Conservation (phyloP, 2,888 invertebrate genomes). For the Trissoscelio sp. region DNA sequence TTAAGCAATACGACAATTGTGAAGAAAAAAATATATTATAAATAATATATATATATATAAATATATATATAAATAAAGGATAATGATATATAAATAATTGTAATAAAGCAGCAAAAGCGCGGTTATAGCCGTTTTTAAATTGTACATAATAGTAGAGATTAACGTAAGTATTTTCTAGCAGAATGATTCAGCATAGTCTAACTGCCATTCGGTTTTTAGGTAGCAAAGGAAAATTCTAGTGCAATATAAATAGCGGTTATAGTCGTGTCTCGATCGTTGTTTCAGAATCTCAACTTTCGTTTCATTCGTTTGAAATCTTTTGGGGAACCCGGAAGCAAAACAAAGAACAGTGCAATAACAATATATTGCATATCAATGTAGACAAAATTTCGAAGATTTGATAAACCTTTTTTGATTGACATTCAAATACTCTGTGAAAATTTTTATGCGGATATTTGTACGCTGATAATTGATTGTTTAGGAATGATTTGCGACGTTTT, state of each 20-base stretch:
- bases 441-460: constrained; percentile 22
- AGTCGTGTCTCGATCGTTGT: constrained; percentile 73
- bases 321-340: neutral
- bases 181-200: constrained; percentile 73
- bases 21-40: constrained; percentile 39
- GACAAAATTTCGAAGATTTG: constrained; percentile 16
- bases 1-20: constrained; percentile 65
- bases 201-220: constrained; percentile 76
- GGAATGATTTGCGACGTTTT: constrained; percentile 20
- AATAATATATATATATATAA: constrained; percentile 44
- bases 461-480: constrained; percentile 31
- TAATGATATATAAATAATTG: constrained; percentile 67
- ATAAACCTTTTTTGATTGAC: neutral
- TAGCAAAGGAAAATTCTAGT: constrained; percentile 79
- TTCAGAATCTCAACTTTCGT: constrained; percentile 52
- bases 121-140: constrained; percentile 79
- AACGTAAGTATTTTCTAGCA: constrained; percentile 80
- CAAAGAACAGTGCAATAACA: constrained; percentile 36
- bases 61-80: constrained; percentile 63
- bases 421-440: too few relatives aligned
- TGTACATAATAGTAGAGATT: constrained; percentile 80
- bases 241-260: constrained; percentile 80
- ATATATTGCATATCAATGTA: neutral
- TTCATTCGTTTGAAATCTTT: constrained; percentile 18
- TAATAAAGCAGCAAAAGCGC: constrained; percentile 68